phyloP scores from a whole-genome alignment of 2,113 vertebrate genomes.

The Ochotona princeps region DNA sequence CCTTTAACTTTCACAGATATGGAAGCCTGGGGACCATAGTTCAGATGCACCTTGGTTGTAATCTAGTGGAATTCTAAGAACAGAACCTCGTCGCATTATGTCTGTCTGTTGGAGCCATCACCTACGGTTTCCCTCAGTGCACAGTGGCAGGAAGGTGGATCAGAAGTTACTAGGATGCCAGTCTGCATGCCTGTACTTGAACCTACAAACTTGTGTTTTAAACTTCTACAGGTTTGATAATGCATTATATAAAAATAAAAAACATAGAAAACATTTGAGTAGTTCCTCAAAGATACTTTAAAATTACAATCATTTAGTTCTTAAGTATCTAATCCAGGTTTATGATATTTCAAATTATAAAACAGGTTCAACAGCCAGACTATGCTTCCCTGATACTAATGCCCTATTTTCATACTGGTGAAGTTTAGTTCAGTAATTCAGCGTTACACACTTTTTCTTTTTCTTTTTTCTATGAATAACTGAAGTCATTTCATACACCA shows the following conservation, averaged over 20 bases:
- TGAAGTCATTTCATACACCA: neutral
- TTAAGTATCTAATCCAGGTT: neutral
- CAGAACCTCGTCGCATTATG: too few species aligned
- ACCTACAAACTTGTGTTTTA: neutral
- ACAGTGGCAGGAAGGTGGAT: too few species aligned
- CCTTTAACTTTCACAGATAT: neutral
- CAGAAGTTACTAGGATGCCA: too few species aligned
- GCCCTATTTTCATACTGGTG: neutral
- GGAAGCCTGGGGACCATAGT: neutral
- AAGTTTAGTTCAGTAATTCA: neutral
- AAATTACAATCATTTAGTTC: neutral
- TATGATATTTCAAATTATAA: conserved; percentile 16
- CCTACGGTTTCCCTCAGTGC: too few species aligned
- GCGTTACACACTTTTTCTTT: neutral
- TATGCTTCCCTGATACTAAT: neutral
- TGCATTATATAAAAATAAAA: neutral
- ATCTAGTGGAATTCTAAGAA: neutral
- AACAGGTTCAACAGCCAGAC: neutral
- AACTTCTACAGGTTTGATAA: neutral
- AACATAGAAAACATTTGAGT: neutral
- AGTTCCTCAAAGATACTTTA: neutral
- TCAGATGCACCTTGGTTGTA: neutral
- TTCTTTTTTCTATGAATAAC: neutral
- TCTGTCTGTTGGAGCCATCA: neutral
- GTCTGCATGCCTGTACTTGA: neutral